Evolutionary conservation across 2,797 vertebrate genomes (phyloP).

Genomic region (Microctenopoma stevenorrisi): DNA sequence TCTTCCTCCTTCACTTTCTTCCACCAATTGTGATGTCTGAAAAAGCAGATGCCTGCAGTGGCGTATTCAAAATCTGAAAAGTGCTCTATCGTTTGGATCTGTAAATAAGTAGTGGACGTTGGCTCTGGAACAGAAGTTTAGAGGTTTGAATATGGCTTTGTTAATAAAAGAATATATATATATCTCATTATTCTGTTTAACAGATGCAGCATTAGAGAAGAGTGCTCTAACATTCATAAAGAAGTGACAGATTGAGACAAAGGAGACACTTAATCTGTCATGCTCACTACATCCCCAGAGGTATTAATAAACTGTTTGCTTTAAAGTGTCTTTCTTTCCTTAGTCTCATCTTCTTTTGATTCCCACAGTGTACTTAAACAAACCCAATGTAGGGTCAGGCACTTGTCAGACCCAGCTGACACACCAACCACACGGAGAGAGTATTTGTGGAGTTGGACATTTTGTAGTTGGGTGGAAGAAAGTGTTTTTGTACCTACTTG

Average conservation of each 20-base stretch:
- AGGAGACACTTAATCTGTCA: background rate
- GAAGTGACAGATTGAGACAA: background rate
- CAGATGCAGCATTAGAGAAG: background rate
- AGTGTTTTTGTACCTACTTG: background rate
- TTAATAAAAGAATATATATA: background rate
- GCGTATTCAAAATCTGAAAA: slow-evolving; percentile 38
- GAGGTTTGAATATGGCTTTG: slow-evolving; percentile 6
- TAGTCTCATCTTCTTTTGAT: background rate
- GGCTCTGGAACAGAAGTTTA: background rate
- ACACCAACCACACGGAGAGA: background rate
- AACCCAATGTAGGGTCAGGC: slow-evolving; percentile 4
- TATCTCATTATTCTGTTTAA: background rate
- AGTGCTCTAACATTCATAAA: background rate
- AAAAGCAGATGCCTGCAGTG: slow-evolving; percentile 44
- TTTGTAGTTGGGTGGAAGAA: slow-evolving; percentile 7
- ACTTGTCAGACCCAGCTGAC: slow-evolving; percentile 10
- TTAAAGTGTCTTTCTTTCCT: background rate
- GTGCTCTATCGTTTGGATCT: slow-evolving; percentile 32
- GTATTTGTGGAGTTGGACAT: background rate
- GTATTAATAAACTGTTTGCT: background rate
- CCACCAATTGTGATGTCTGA: slow-evolving; percentile 43
- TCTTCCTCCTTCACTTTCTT: slow-evolving; percentile 44
- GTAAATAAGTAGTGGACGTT: slow-evolving; percentile 18
- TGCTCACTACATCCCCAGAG: background rate
- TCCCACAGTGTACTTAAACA: slow-evolving; percentile 13